Percentiles rank a stretch among this genome's conserved stretches.
Conservation (phyloP, 2,888 invertebrate species). For the Ganaspis brasiliensis region DNA sequence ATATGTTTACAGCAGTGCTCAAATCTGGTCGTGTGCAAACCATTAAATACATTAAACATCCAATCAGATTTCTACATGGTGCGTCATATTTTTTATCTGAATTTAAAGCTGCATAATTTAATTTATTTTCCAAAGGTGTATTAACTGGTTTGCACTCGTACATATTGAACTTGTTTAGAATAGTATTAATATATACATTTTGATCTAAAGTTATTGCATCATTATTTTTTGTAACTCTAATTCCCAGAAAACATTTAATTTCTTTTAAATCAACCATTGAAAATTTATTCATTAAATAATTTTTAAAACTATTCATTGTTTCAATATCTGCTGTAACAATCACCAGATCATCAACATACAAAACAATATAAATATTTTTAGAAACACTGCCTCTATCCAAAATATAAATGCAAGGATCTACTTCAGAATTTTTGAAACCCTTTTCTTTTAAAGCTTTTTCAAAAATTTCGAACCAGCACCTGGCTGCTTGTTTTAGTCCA, state of each 20-base stretch:
- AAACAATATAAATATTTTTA: slow-evolving; percentile 53
- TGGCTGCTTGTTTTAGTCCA: slow-evolving; percentile 52
- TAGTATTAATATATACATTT: slow-evolving; percentile 52
- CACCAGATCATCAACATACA: slow-evolving; percentile 50
- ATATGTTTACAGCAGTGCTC: slow-evolving; percentile 46
- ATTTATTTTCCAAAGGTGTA: slow-evolving; percentile 47
- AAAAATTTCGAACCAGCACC: slow-evolving; percentile 48
- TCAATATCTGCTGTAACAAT: slow-evolving; percentile 34
- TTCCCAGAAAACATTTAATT: slow-evolving; percentile 7
- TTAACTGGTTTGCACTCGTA: slow-evolving; percentile 54
- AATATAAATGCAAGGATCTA: slow-evolving; percentile 54
- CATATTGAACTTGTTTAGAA: slow-evolving; percentile 63
- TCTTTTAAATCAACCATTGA: slow-evolving; percentile 35
- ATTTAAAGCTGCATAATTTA: slow-evolving; percentile 44
- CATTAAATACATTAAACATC: slow-evolving; percentile 58
- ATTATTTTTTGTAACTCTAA: slow-evolving; percentile 40
- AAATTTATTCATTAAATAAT: slow-evolving; percentile 14
- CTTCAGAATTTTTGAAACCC: slow-evolving; percentile 52
- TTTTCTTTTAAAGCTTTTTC: slow-evolving; percentile 46
- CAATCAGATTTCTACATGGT: slow-evolving; percentile 53
- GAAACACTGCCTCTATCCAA: slow-evolving; percentile 47
- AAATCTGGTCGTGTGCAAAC: slow-evolving; percentile 53
- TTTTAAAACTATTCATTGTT: slow-evolving; percentile 43
- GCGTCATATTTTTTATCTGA: slow-evolving; percentile 30
- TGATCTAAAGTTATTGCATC: slow-evolving; percentile 53